A percentile compares a stretch with the other conserved stretches of the same genome.
phyloP scores from a whole-genome alignment of 2,888 invertebrate species.

The Strigamia transsilvanica region DNA sequence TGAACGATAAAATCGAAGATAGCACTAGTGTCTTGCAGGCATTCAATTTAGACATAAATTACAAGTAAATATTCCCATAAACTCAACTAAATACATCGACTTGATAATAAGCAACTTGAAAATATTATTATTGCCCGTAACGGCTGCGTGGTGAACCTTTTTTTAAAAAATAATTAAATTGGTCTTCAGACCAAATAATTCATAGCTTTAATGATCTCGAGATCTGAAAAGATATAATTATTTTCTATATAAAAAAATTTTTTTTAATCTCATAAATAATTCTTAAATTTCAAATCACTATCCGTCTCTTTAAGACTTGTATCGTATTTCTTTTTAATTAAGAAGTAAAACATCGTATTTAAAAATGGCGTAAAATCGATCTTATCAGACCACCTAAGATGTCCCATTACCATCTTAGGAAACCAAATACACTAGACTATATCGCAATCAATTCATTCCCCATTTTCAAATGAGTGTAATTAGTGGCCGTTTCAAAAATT shows the following conservation, averaged over 20 bases:
- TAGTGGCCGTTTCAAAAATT: slow-evolving; percentile 22
- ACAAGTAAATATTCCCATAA: neutral
- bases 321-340: neutral
- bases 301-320: neutral
- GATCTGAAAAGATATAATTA: no score
- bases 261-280: no score
- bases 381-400: slow-evolving; percentile 23
- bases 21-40: no score
- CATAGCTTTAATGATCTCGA: no score
- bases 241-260: no score
- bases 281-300: no score
- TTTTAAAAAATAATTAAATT: no score
- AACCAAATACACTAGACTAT: neutral
- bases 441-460: slow-evolving; percentile 34
- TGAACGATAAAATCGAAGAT: no score
- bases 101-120: neutral
- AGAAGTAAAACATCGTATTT: neutral
- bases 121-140: slow-evolving; percentile 3
- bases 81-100: neutral
- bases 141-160: no score
- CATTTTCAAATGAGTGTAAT: slow-evolving; percentile 28
- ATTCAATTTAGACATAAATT: no score
- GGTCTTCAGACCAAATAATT: no score
- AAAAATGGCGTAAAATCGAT: neutral
- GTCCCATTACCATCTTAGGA: neutral